phyloP scores from a whole-genome alignment of 2,888 invertebrate species.

The Pilophorus perplexus region DNA sequence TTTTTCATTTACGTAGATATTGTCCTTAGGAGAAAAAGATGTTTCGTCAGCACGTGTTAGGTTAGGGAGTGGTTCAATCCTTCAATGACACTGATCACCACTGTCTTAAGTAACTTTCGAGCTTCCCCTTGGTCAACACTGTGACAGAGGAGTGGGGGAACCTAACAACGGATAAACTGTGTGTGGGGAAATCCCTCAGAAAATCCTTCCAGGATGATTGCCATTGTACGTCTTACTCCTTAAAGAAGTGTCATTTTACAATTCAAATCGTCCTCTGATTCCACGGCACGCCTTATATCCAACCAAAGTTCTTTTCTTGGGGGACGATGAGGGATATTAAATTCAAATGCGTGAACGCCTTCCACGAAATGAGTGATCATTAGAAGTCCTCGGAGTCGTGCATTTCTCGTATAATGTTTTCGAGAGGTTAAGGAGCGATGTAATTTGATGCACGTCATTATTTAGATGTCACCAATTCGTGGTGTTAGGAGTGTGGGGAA shows the following conservation, averaged over 20 bases:
- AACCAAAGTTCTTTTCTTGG: no score
- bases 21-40: no score
- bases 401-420: slow-evolving; percentile 20
- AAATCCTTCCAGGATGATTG: slow-evolving; percentile 9
- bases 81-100: no score
- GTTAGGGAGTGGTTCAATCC: no score
- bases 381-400: slow-evolving; percentile 12
- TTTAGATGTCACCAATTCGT: slow-evolving; percentile 33
- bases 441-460: slow-evolving; percentile 35
- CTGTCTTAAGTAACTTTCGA: no score
- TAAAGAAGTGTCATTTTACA: slow-evolving; percentile 31
- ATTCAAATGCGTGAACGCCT: slow-evolving; percentile 28
- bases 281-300: slow-evolving; percentile 17
- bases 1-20: no score
- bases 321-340: slow-evolving; percentile 30
- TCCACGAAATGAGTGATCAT: slow-evolving; percentile 29
- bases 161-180: slow-evolving; percentile 20
- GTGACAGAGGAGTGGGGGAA: background rate
- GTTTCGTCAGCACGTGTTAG: no score
- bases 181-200: slow-evolving; percentile 28
- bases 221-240: slow-evolving; percentile 15
- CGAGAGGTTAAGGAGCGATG: slow-evolving; percentile 23
- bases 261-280: slow-evolving; percentile 20
- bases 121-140: no score
- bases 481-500: slow-evolving; percentile 5